Base-by-base conservation (phyloP, 2,797 vertebrate species). In the Bovichtus diacanthus region DNA sequence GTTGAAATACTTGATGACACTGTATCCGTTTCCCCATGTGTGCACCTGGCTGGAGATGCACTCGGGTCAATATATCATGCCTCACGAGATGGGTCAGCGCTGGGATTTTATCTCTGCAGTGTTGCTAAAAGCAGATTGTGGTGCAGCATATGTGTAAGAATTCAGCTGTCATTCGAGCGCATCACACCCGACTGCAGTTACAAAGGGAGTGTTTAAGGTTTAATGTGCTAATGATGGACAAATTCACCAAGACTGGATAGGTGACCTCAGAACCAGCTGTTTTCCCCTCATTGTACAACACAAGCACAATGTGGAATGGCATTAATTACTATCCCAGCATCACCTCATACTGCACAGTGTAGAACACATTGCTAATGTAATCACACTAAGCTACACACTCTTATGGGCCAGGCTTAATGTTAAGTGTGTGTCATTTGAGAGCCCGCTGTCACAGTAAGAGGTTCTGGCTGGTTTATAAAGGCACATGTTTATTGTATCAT, bases 361-460 rank as follows among this genome's bases (percentile, higher is more conserved):
- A 72, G 77, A 90, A 87, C 89, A 91, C 89, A 87, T 80, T 80
- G 89, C 90, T 93, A 93, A 94, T 93, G 88, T 92, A 92, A 93
- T 93, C 87, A 90, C 89, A 81, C 84, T 50, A 85, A 80, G 87
- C 83, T 73, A 87, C 87, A 81, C 86, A 87, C 82, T 81, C 86
- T 89, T 88, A 88, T 84, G 83, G 85, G 85, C 81, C 67, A 41
- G 81, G 71, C 76, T 87, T 91, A 91, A 92, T 90, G 92, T 92
- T 23, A 85, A 90, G 87, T 82, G 86, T 73, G 89, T 90, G 93
- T 93, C 90, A 93, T 93, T 86, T 87, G 91, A 91, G 92, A 92
- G 89, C 82, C 74, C 27, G 59, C 86, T 83, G 89, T 86, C 87
- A 68, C 85, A 61, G 75, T 89, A 83, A 90, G 87, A 90, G 91